Base-by-base conservation (phyloP, 2,888 invertebrate species). In the Lapara coniferarum region DNA sequence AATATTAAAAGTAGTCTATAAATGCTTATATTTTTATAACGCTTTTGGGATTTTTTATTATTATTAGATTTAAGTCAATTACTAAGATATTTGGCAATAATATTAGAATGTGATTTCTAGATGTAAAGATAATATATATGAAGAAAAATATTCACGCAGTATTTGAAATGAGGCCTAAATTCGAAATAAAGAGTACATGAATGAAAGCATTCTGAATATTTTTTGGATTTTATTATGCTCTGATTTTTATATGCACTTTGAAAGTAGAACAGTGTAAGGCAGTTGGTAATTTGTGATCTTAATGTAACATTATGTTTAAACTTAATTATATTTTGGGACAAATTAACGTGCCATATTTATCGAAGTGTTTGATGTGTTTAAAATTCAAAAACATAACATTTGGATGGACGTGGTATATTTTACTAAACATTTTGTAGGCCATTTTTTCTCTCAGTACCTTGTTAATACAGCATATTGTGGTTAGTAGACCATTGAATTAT, bases 31-130 rank as follows among this genome's bases (percentile, higher is more conserved):
- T 66, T 51, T 59, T 58, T 58, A 63, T 51, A 63, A 68, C 74
- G 72, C 70, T 70, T 70, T 57, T 68, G 58, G 37, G 58, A 71
- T 66, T 70, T 70, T 66, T 70, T 67, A 69, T 73, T 71, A 69
- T 71, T 74, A 72, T 73, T 85, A 87, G 81, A 66, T 78, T 30
- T 87, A 87, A 87, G 88, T 85, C 84, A 86, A 87, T 87, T 87
- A 85, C 56, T 77, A 79, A 71, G 76, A 77, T 80, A 81, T 81
- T 84, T 72, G 84, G 90, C 88, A 90, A 91, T 91, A 91, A 89
- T 52, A 75, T 77, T 82, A 82, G 77, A 74, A 84, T 87, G 89
- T 89, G 88, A 90, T 88, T 85, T 82, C 70, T 69, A 75, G 72
- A 72, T 69, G 69, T 75, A 67, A 71, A 71, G 67, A 69, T 70